Base-by-base conservation (phyloP, 2,888 invertebrate species). In the Aporophyla nigra region DNA sequence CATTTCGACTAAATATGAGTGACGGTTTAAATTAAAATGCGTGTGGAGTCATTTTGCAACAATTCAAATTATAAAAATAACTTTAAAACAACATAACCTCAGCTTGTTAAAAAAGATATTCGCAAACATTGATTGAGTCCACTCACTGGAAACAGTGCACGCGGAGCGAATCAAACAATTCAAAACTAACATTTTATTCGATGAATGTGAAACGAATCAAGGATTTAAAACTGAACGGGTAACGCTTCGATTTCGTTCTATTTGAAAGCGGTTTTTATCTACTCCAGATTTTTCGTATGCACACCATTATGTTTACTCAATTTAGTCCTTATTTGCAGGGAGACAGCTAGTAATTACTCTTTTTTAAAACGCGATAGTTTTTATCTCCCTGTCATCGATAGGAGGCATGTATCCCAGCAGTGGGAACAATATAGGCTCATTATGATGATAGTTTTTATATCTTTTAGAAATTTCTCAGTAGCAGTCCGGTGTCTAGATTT, bases 21-120 rank as follows among this genome's bases (percentile, higher is more conserved):
- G 16, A 24, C n/a, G 62, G 51, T 77, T 54, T 51, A 21, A 74
- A 81, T 81, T 85, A 46, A 82, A 83, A 85, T 83, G 74, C 85
- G 71, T 66, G 58, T 49, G 27, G 68, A 61, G 43, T 27, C 14
- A 27, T 21, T 84, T 72, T 19, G 16, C 19, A 19, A 40, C 10
- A 2, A 21, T 73, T 12, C 10, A 12, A 33, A 21, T 51, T 1
- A 14, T 14, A 2, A 16, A 7, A 51, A 16, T 21, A 27, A 49
- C 24, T 10, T 53, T 73, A 19, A 14, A 33, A 63, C 14, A 65
- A 76, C 19, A n/a, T 51, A 58, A 46, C 19, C 58, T 27, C 53
- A 54, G 54, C 14, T 68, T 59, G 51, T 72, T 82, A 51, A 54
- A 83, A 72, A 62, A 43, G 19, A 53, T 72, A 69, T 84, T 73